Evolutionary conservation across 2,113 vertebrate species (phyloP).

Genomic region (Dermatemys mawii): DNA sequence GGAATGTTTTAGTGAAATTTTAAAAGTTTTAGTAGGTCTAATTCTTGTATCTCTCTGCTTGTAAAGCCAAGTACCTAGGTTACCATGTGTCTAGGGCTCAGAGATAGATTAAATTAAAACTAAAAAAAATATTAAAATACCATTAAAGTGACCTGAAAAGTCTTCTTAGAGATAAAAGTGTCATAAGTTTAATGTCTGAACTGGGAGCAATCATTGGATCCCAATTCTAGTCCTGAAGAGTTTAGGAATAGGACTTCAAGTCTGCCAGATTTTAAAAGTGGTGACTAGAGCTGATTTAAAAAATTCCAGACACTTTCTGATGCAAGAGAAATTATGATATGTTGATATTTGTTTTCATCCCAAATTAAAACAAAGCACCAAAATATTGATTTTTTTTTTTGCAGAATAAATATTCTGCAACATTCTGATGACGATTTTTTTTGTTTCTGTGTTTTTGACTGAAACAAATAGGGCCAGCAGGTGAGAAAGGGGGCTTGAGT

Average conservation of each 20-base stretch:
- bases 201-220: not conserved
- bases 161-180: not conserved
- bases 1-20: not conserved
- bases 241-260: not conserved
- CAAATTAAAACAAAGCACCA: not conserved
- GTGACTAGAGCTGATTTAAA: not conserved
- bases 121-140: not conserved
- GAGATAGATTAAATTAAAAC: not conserved
- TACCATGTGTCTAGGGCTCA: not conserved
- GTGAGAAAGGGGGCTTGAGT: accelerated
- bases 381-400: not conserved
- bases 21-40: not conserved
- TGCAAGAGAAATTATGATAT: not conserved
- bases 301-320: not conserved
- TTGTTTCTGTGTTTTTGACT: not conserved
- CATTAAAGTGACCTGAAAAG: not conserved
- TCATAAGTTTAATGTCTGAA: not conserved
- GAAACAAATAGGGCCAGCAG: not conserved
- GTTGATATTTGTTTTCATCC: not conserved
- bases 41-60: not conserved
- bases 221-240: not conserved
- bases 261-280: not conserved
- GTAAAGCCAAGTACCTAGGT: not conserved
- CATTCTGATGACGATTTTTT: not conserved
- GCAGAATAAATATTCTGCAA: not conserved